Base-by-base conservation (phyloP, 1,140 invertebrate genomes). In the Dendroctonus ponderosae region DNA sequence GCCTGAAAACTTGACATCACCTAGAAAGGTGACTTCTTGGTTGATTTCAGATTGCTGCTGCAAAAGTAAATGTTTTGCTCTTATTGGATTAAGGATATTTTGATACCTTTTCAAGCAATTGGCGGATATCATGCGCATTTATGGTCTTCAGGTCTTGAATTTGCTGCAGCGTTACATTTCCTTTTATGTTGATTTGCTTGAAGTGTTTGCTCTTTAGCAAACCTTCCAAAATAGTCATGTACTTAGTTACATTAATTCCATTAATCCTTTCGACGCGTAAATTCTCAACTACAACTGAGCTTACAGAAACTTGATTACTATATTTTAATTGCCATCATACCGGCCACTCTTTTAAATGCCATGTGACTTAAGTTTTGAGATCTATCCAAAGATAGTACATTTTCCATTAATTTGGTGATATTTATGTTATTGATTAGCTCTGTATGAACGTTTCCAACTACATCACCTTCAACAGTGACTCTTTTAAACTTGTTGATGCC, bases 81-180 rank as follows among this genome's bases (percentile, higher is more conserved):
- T 26, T 26, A 26, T 26, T 2, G 1, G 1, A 26, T 26, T 26
- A 26, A 26, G 1, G 26, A 26, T 26, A 26, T 26, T 26, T 26
- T 26, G 26, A 3, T 67, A 74, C 73, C 49, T 72, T 70, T 11
- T 64, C 51, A 6, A 68, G 52, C 40, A 75, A 49, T 11, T 65
- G 50, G 0, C 69, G 54, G 49, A 71, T 66, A 50, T 72, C 51
- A 9, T 71, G 56, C 15, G 58, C 60, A 61, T 77, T 75, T 44
- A 77, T 73, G 49, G 59, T 71, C n/a, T 62, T 66, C 5, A 77
- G 46, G 57, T 71, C 65, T 12, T 58, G 7, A 11, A 71, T 48
- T 56, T 72, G 71, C 26, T 58, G 59, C 8, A 75, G 62, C 38
- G 59, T 70, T 39, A 73, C 52, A 62, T 74, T 72, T 48, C 73